A percentile compares a stretch with the other conserved stretches of the same genome.
phyloP scores from a whole-genome alignment of 2,113 vertebrate genomes.

The Rhipidura dahli region DNA sequence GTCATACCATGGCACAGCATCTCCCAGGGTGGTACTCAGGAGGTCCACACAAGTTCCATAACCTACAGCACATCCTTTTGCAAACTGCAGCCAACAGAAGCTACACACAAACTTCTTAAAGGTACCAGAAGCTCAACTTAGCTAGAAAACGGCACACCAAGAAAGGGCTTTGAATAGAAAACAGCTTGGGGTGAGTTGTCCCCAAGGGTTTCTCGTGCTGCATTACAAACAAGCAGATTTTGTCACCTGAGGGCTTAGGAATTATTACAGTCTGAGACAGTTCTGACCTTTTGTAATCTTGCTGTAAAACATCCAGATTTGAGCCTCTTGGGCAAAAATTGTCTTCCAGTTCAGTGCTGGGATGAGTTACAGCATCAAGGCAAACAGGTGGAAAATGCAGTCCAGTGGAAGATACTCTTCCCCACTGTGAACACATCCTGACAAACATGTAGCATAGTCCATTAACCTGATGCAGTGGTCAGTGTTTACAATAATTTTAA shows the following conservation, averaged over 20 bases:
- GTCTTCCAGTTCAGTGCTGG: background rate
- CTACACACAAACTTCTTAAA: background rate
- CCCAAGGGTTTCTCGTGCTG: background rate
- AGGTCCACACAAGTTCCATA: background rate
- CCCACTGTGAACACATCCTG: no score
- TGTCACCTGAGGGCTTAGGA: background rate
- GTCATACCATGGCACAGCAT: background rate
- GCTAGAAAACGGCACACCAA: background rate
- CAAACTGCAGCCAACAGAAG: background rate
- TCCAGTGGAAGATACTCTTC: background rate
- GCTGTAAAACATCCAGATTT: background rate
- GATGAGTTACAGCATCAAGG: background rate
- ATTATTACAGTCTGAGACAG: fast-evolving
- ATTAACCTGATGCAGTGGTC: background rate
- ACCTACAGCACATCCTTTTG: background rate
- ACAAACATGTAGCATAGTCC: background rate
- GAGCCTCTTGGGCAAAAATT: background rate
- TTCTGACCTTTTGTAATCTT: background rate
- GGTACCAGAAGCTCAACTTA: background rate
- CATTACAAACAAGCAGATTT: background rate
- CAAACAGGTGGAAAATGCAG: background rate
- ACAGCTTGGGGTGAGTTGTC: background rate
- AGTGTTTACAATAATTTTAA: background rate
- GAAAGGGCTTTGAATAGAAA: background rate
- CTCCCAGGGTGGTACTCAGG: background rate